Evolutionary conservation across 2,888 invertebrate genomes (phyloP).

Genomic region (Lithodes maja): DNA sequence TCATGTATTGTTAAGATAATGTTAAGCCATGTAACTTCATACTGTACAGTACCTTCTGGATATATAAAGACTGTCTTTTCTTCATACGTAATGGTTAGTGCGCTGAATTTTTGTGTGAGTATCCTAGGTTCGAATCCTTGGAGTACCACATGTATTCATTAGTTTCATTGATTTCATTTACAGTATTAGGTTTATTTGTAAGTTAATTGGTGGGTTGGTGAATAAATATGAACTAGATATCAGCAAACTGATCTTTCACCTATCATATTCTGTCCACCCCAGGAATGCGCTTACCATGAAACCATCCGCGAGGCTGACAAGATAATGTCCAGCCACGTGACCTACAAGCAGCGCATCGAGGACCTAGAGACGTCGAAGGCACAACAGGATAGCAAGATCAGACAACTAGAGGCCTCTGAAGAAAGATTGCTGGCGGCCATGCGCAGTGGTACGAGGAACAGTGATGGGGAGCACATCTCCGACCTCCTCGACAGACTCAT

Average conservation of each 20-base stretch:
- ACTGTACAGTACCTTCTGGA: too few relatives aligned
- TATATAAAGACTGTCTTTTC: too few relatives aligned
- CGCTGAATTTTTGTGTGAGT: too few relatives aligned
- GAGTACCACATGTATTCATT: too few relatives aligned
- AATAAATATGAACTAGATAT: too few relatives aligned
- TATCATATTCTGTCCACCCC: neutral
- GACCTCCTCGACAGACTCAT: constrained; percentile 67
- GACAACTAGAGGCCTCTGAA: constrained; percentile 58
- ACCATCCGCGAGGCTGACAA: constrained; percentile 69
- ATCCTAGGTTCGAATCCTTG: too few relatives aligned
- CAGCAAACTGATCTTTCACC: neutral
- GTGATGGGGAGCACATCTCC: constrained; percentile 63
- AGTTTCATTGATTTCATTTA: too few relatives aligned
- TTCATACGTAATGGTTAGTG: too few relatives aligned
- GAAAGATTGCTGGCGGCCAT: constrained; percentile 57
- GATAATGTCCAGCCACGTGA: constrained; percentile 70
- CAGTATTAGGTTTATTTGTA: too few relatives aligned
- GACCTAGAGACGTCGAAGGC: constrained; percentile 61
- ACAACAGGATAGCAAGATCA: constrained; percentile 47
- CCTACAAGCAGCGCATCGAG: constrained; percentile 68
- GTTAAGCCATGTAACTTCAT: too few relatives aligned
- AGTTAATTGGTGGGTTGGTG: too few relatives aligned
- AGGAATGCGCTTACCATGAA: constrained; percentile 69
- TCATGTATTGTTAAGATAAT: too few relatives aligned
- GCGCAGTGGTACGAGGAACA: constrained; percentile 53